Conservation (phyloP, 2,888 invertebrate genomes). For the Pammene aurita region DNA sequence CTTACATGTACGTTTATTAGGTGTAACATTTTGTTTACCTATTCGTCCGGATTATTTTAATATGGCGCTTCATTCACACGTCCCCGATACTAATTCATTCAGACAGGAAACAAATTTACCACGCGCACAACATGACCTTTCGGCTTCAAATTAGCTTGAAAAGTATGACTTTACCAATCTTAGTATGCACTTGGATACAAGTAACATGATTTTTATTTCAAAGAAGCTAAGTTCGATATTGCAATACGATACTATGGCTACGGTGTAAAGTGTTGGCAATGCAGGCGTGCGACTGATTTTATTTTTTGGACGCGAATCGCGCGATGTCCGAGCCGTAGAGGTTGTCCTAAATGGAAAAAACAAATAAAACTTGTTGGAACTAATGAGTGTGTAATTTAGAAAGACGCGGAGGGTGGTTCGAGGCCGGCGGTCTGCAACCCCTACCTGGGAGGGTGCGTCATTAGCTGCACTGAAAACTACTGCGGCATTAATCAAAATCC, state of each 20-base stretch:
- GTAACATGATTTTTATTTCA: not conserved
- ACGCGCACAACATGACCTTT: conserved; percentile 49
- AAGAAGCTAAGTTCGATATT: conserved; percentile 20
- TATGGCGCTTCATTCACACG: conserved; percentile 44
- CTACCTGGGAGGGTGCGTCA: conserved; percentile 69
- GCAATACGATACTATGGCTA: not conserved
- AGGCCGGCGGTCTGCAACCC: conserved; percentile 70
- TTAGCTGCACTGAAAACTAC: conserved; percentile 54
- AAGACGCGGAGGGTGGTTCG: conserved; percentile 73
- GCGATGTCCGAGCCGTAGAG: conserved; percentile 50
- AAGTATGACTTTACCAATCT: conserved; percentile 34
- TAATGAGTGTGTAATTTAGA: conserved; percentile 80
- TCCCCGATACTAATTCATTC: conserved; percentile 37
- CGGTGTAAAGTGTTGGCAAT: not conserved
- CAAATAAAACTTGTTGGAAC: conserved; percentile 70
- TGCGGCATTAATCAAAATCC: conserved; percentile 64
- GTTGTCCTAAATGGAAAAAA: conserved; percentile 59
- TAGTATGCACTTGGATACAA: not conserved
- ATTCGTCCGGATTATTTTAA: conserved; percentile 37
- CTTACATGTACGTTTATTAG: conserved; percentile 26
- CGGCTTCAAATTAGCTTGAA: conserved; percentile 48
- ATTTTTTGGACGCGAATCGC: conserved; percentile 49
- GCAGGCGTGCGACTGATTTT: conserved; percentile 43
- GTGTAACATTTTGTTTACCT: conserved; percentile 42
- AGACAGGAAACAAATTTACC: conserved; percentile 55